Conservation (phyloP, 2,113 vertebrate species). For the Macquaria ambigua region DNA sequence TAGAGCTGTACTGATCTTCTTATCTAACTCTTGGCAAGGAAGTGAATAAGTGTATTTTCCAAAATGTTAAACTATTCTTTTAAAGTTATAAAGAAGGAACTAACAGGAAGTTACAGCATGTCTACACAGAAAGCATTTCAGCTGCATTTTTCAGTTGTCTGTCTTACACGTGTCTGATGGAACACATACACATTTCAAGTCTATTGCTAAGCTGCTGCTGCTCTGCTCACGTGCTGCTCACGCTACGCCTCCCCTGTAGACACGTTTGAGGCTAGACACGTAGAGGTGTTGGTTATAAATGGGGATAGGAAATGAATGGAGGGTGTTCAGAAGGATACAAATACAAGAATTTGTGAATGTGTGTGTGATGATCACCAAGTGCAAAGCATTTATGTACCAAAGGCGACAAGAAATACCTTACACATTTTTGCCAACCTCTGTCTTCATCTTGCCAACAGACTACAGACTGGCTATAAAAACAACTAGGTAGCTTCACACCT, state of each 20-base stretch:
- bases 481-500: conserved; percentile 49
- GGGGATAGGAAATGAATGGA: not conserved
- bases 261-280: not conserved
- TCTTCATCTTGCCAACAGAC: conserved; percentile 39
- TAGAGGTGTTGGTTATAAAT: not conserved
- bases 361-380: conserved; percentile 8
- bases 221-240: not conserved
- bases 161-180: too few species aligned
- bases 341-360: not conserved
- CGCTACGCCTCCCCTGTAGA: not conserved
- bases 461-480: conserved; percentile 38
- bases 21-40: not conserved
- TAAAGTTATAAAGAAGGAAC: too few species aligned
- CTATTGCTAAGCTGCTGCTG: not conserved
- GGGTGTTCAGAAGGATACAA: not conserved
- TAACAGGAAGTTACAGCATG: too few species aligned
- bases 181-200: not conserved
- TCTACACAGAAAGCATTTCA: too few species aligned
- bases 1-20: not conserved
- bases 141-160: too few species aligned
- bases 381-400: conserved; percentile 8
- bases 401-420: not conserved
- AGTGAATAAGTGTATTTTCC: too few species aligned
- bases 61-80: too few species aligned
- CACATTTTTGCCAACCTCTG: conserved; percentile 22